Evolutionary conservation across 2,797 vertebrate species (phyloP).

Genomic region (Neostethus bicornis): DNA sequence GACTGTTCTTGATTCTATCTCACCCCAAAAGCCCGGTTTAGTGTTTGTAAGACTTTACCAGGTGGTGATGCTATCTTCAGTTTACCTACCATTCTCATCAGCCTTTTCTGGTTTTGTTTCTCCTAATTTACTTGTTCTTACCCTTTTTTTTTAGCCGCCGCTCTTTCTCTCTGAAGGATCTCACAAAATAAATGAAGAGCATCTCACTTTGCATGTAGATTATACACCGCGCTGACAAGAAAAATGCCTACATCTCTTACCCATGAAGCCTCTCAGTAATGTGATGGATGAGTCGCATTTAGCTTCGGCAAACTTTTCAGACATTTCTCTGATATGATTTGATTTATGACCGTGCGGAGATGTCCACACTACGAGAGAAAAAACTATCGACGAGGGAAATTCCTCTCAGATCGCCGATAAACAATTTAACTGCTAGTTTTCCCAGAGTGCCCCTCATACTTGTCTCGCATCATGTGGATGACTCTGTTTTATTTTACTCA

Average conservation of each 20-base stretch:
- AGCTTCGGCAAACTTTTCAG: conserved; percentile 78
- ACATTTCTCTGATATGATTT: conserved; percentile 77
- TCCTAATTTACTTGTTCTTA: conserved; percentile 10
- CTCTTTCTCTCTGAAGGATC: conserved; percentile 42
- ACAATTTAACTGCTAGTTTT: conserved; percentile 46
- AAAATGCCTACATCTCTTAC: conserved; percentile 74
- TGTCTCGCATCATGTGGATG: conserved; percentile 16
- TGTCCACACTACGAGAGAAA: conserved; percentile 56
- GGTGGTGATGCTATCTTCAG: conserved; percentile 66
- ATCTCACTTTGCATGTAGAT: conserved; percentile 78
- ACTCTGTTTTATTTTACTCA: conserved; percentile 27
- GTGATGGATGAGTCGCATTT: conserved; percentile 83
- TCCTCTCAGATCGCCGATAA: conserved; percentile 60
- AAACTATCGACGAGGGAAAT: conserved; percentile 47
- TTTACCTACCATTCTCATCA: conserved; percentile 54
- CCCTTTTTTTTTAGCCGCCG: conserved; percentile 18
- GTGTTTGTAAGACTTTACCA: conserved; percentile 70
- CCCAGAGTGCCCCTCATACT: conserved; percentile 43
- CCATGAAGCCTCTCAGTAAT: conserved; percentile 65
- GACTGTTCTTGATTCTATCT: conserved; percentile 69
- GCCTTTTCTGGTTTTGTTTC: conserved; percentile 30
- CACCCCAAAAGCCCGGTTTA: conserved; percentile 73
- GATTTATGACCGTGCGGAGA: conserved; percentile 76
- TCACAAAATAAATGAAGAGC: conserved; percentile 73
- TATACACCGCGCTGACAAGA: conserved; percentile 71